Evolutionary conservation across 2,888 invertebrate species (phyloP).

Genomic region (Lamproptera curius): DNA sequence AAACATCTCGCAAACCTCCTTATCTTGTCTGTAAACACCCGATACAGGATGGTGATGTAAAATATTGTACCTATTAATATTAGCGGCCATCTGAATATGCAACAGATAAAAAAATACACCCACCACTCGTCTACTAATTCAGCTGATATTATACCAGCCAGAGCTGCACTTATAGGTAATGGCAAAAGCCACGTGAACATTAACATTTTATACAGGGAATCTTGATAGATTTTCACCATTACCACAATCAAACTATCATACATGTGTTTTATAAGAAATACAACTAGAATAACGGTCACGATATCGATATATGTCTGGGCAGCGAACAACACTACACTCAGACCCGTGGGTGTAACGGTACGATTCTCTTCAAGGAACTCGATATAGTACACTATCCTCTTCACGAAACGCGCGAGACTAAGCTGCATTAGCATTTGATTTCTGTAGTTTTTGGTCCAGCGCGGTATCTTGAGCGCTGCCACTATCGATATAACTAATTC

Average conservation of each 20-base stretch:
- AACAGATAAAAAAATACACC: slow-evolving; percentile 51
- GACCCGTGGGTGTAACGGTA: slow-evolving; percentile 21
- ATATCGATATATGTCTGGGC: slow-evolving; percentile 59
- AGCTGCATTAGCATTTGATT: slow-evolving; percentile 70
- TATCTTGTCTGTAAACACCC: slow-evolving; percentile 53
- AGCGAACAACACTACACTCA: slow-evolving; percentile 33
- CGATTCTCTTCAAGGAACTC: slow-evolving; percentile 40
- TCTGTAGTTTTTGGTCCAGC: slow-evolving; percentile 66
- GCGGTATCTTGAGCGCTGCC: slow-evolving; percentile 53
- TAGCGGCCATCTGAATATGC: slow-evolving; percentile 58
- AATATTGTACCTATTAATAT: slow-evolving; percentile 53
- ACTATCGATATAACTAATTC: slow-evolving; percentile 51
- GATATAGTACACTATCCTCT: slow-evolving; percentile 47
- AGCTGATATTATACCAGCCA: slow-evolving; percentile 35
- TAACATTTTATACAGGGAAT: slow-evolving; percentile 47
- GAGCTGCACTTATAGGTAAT: slow-evolving; percentile 42
- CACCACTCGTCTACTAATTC: slow-evolving; percentile 36
- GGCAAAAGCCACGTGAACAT: slow-evolving; percentile 58
- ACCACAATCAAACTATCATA: slow-evolving; percentile 62
- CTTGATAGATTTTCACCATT: slow-evolving; percentile 53
- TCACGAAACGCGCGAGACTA: slow-evolving; percentile 55
- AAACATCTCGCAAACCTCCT: slow-evolving; percentile 58
- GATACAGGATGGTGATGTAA: slow-evolving; percentile 50
- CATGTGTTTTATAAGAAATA: slow-evolving; percentile 67
- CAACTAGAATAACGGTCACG: slow-evolving; percentile 57